Conservation (phyloP, 2,888 invertebrate genomes). For the Brachyopa scutellaris region DNA sequence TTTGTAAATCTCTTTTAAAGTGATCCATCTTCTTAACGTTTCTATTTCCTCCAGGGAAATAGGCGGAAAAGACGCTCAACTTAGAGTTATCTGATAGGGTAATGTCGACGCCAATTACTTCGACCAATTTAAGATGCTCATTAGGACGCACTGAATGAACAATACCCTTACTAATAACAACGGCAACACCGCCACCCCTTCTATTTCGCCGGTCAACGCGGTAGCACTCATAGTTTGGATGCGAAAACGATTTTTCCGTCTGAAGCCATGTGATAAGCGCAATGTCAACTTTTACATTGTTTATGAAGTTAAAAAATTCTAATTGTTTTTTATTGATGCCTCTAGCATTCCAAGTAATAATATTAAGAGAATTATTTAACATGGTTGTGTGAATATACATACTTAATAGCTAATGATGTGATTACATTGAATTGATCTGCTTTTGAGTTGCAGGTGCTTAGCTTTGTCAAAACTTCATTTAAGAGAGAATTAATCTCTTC, state of each 20-base stretch:
- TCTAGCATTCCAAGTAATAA: too few relatives aligned
- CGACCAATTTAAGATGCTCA: too few relatives aligned
- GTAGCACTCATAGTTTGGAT: neutral
- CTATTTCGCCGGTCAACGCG: too few relatives aligned
- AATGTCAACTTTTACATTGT: constrained; percentile 21
- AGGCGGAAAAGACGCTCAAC: constrained; percentile 4
- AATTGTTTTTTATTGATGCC: constrained; percentile 10
- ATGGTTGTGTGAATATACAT: neutral
- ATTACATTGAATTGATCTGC: constrained; percentile 7
- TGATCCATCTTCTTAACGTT: too few relatives aligned
- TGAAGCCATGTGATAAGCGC: constrained; percentile 20
- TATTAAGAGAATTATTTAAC: constrained; percentile 13
- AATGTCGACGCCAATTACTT: neutral
- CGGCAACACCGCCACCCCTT: constrained; percentile 11
- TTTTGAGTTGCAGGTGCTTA: neutral
- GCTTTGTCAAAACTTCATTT: constrained; percentile 10
- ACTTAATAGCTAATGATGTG: too few relatives aligned
- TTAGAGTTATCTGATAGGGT: neutral
- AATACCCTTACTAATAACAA: constrained; percentile 8
- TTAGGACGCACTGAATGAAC: neutral
- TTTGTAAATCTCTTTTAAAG: constrained; percentile 16
- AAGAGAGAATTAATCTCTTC: too few relatives aligned
- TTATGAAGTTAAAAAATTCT: constrained; percentile 29
- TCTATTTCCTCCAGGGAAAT: constrained; percentile 5
- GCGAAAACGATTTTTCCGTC: constrained; percentile 6